Base-by-base conservation (phyloP, 1,140 invertebrate species). In the Bombus affinis region DNA sequence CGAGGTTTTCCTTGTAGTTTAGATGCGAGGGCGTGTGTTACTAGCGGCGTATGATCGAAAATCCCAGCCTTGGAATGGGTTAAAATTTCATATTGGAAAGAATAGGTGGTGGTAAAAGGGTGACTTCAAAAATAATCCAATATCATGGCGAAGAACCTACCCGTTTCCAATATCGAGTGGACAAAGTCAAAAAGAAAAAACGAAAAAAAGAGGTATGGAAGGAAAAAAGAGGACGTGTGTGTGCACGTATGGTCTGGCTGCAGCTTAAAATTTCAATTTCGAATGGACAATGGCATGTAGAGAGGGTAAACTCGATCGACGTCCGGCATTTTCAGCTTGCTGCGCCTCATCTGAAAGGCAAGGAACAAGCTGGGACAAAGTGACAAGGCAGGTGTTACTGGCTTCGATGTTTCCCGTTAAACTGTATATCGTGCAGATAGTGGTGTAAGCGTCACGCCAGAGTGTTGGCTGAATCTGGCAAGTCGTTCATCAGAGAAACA, bases 401-500 rank as follows among this genome's bases (percentile, higher is more conserved):
- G 62, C 76, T 81, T 22, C 28, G 13, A 4, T 72, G 66, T 37
- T 75, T n/a, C 42, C 62, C 77, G 81, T 81, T 86, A 89, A 81
- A 72, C 72, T 65, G 57, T 39, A 79, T 65, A 81, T 78, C 47
- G 85, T 32, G 13, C n/a, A 66, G 68, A 37, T 81, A 81, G 73
- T 66, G 66, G 59, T 85, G 59, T 35, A 53, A 81, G 37, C 68
- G 47, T 59, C 44, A 62, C n/a, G 28, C 18, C 13, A n/a, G 66
- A 53, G 66, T 83, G 88, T 89, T 78, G 88, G 32, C 81, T 81
- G 88, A 53, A 84, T 84, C 85, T 89, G 88, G 81, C 88, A 84
- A 90, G 88, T 85, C 88, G 88, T 90, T 90, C 87, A 74, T 90
- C 88, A 89, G 53, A 74, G 32, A 15, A 42, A 32, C n/a, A 32